phyloP scores from a whole-genome alignment of 2,113 vertebrate species.

The Pelecanus crispus region DNA sequence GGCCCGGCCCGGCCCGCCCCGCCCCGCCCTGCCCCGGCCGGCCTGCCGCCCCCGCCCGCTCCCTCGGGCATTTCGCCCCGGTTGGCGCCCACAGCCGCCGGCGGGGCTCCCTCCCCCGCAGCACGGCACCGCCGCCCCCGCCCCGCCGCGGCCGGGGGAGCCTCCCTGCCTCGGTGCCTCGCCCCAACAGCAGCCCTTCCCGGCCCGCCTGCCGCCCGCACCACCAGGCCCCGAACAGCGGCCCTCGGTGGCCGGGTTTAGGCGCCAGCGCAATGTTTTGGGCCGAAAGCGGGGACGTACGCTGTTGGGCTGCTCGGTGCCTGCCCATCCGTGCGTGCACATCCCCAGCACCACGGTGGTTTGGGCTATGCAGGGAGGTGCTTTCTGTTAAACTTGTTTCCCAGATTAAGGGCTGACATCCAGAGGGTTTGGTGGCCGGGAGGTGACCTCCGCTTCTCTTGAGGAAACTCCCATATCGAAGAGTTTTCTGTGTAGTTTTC shows the following conservation, averaged over 20 bases:
- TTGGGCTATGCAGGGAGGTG: not conserved
- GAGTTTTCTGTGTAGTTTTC: not conserved
- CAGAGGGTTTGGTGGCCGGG: not conserved
- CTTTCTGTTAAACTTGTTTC: too few species aligned
- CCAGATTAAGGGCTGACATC: too few species aligned
- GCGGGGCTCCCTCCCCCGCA: too few species aligned
- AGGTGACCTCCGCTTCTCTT: not conserved
- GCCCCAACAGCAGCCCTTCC: too few species aligned
- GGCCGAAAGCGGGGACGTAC: fast-evolving
- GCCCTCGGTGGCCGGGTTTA: not conserved
- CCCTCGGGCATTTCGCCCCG: not conserved
- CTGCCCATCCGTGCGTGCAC: fast-evolving
- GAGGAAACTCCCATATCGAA: not conserved
- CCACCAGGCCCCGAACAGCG: too few species aligned
- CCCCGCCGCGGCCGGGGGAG: too few species aligned
- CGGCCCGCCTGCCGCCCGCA: not conserved
- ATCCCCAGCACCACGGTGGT: fast-evolving
- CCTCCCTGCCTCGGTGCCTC: too few species aligned
- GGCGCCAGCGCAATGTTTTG: fast-evolving
- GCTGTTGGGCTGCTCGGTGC: not conserved
- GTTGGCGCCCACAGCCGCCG: fast-evolving
- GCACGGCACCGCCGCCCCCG: not conserved
- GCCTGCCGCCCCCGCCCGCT: not conserved
- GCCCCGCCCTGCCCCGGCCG: not conserved
- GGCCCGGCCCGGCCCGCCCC: too few species aligned